A percentile compares a stretch with the other conserved stretches of the same genome.
phyloP scores from a whole-genome alignment of 2,113 vertebrate species.

The Tamias sibiricus region DNA sequence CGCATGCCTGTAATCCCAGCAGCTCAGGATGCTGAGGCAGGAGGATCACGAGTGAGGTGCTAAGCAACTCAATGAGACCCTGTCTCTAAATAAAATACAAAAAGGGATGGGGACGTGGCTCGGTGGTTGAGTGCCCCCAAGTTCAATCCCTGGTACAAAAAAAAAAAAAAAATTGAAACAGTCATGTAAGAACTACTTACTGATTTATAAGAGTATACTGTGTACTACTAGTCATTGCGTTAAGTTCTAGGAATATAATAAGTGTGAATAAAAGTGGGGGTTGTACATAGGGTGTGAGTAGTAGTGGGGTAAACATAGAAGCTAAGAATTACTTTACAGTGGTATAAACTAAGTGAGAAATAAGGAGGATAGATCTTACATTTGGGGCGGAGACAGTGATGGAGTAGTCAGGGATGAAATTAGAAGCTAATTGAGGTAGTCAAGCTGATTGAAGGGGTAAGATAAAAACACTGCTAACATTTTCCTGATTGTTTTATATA shows the following conservation, averaged over 20 bases:
- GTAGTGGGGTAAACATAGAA: neutral
- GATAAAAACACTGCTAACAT: neutral
- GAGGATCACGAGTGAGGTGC: too few relatives aligned
- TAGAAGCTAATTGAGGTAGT: neutral
- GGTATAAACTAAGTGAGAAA: neutral
- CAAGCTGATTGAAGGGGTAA: neutral
- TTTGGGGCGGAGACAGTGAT: neutral
- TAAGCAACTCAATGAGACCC: too few relatives aligned
- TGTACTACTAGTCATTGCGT: neutral
- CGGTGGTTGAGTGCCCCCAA: too few relatives aligned
- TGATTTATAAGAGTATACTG: neutral
- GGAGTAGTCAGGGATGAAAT: neutral
- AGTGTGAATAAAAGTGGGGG: neutral
- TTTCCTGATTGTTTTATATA: neutral
- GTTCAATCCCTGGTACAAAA: too few relatives aligned
- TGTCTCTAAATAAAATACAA: too few relatives aligned
- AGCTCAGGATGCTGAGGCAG: too few relatives aligned
- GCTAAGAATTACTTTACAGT: neutral
- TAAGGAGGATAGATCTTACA: neutral
- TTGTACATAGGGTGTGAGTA: neutral
- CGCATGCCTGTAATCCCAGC: too few relatives aligned
- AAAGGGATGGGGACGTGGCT: too few relatives aligned
- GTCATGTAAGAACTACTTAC: neutral
- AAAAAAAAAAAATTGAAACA: neutral
- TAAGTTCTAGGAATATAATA: neutral